A percentile compares a stretch with the other conserved stretches of the same genome.
Conservation (phyloP, 2,797 vertebrate genomes). For the Dendrocincla tyrannina region DNA sequence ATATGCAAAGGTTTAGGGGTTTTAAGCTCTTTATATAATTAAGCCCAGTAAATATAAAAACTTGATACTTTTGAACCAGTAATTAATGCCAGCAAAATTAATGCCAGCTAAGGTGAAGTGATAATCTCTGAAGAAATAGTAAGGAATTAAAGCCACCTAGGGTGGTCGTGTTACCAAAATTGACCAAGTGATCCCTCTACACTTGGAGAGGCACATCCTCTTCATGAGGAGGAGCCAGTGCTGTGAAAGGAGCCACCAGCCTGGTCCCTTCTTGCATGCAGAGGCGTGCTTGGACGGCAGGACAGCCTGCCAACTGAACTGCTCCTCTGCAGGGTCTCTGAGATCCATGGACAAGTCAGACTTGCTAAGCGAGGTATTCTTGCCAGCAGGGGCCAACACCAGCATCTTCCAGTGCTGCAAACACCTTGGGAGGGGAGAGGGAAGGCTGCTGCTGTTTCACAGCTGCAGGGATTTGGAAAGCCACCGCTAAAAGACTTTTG, state of each 20-base stretch:
- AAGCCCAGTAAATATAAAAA: not conserved
- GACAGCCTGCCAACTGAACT: not conserved
- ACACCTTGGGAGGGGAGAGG: not conserved
- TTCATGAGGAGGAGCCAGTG: not conserved
- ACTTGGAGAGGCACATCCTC: not conserved
- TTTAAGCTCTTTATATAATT: not conserved
- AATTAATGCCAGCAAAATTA: constrained; percentile 13
- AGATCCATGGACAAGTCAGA: not conserved
- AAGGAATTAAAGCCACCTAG: not conserved
- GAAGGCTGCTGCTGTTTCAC: not conserved
- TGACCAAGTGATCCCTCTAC: not conserved
- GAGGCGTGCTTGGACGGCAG: rapidly evolving
- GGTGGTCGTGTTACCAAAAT: not conserved
- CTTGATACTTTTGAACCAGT: not conserved
- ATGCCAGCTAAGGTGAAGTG: not conserved
- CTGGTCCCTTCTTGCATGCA: rapidly evolving
- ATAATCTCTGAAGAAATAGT: not conserved
- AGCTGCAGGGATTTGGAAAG: not conserved
- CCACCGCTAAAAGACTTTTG: not conserved
- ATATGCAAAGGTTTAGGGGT: not conserved
- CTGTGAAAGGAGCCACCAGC: not conserved
- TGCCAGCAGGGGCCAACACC: not conserved
- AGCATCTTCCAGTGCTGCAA: not conserved
- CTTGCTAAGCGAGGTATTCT: rapidly evolving
- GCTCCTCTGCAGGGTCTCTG: not conserved